Evolutionary conservation across 2,888 invertebrate species (phyloP).

Genomic region (Lordiphosa andalusiaca): DNA sequence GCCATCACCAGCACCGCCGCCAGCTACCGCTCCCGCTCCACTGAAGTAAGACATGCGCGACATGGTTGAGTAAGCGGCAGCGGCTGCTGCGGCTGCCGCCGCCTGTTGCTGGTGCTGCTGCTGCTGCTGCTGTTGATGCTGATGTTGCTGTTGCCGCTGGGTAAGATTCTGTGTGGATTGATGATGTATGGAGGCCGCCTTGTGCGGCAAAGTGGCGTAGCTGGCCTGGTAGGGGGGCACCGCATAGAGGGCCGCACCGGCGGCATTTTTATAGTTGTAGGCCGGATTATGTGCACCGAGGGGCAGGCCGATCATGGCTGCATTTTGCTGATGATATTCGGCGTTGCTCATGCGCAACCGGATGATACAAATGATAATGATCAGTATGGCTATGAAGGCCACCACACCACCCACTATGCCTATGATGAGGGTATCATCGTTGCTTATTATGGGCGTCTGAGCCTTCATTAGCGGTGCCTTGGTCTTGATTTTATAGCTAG

Average conservation of each 20-base stretch:
- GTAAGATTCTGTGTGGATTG: constrained; percentile 78
- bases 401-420: constrained; percentile 97
- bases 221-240: constrained; percentile 84
- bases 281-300: constrained; percentile 83
- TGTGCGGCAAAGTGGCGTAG: constrained; percentile 86
- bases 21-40: constrained; percentile 69
- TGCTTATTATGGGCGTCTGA: constrained; percentile 85
- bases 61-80: constrained; percentile 83
- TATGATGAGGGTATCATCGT: constrained; percentile 95
- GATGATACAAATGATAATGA: constrained; percentile 93
- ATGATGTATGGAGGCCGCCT: constrained; percentile 80
- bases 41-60: constrained; percentile 83
- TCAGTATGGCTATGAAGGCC: constrained; percentile 92
- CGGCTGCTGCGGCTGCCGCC: constrained; percentile 77
- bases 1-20: constrained; percentile 77
- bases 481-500: constrained; percentile 82
- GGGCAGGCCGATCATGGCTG: constrained; percentile 83
- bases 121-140: constrained; percentile 50
- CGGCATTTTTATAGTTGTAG: constrained; percentile 80
- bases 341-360: constrained; percentile 86
- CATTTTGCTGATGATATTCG: constrained; percentile 85
- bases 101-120: constrained; percentile 54
- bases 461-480: constrained; percentile 83
- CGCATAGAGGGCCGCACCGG: constrained; percentile 82
- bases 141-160: constrained; percentile 56